Base-by-base conservation (phyloP, 1,140 invertebrate genomes). In the Steinernema feltiae region DNA sequence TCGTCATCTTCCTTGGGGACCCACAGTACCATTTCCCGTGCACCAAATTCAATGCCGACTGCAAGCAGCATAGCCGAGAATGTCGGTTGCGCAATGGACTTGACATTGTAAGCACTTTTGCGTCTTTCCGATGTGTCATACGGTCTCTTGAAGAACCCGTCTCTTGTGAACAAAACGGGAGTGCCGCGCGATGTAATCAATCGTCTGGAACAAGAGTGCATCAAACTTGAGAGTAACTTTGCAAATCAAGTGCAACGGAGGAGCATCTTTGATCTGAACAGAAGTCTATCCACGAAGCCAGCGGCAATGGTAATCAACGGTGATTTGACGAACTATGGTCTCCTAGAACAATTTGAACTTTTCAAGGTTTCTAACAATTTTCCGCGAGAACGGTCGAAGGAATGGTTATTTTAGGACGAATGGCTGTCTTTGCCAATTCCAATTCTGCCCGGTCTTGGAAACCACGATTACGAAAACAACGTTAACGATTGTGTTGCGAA, bases 401-500 rank as follows among this genome's bases (percentile, higher is more conserved):
- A 3, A 46, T 21, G 29, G 21, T 17, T 21, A 29, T 73, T 46
- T 2, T 3, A 73, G 48, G 72, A 73, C 7, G 80, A 82, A 32
- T 80, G 79, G 69, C 48, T 79, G n/a, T 75, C 75, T 0, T 72
- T 84, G n/a, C 82, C 82, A 7, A 71, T 84, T 21, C 81, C 79
- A 18, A 76, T 84, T 24, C 71, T 77, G 17, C 72, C 75, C 21
- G 82, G 82, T 24, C 70, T 84, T 15, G 82, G 82, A 27, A 84
- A 84, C 69, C 82, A 84, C 70, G 82, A 84, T 46, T 84, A 84
- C 73, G 75, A 84, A 53, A 84, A 84, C 35, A 84, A 84, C 70
- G 80, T 84, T 15, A 74, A 84, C 74, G 82, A 84, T 53, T 84
- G 82, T 78, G 74, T 79, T 30, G 71, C 80, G 2, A 84, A 84